Evolutionary conservation across 2,113 vertebrate genomes (phyloP), one percentile per base, ranked within the genome.

Genomic region (Herpailurus yagouaroundi): DNA sequence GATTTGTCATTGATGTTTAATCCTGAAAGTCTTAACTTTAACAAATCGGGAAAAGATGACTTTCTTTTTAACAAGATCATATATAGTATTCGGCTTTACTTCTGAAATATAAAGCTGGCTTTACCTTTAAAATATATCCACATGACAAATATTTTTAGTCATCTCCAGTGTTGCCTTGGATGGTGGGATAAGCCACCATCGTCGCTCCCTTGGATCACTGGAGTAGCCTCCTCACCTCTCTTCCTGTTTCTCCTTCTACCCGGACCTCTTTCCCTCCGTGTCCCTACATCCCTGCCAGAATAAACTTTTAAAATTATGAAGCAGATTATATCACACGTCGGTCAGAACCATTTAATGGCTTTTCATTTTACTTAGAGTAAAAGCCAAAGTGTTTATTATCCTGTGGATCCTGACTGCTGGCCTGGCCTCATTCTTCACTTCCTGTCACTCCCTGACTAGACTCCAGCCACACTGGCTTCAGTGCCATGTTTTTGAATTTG

Each of bases 1-100:
- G 71, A 68, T 94, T 90, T 82, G 86, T 95, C 38, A 36, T 38
- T 38, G 57, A 38, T 94, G 45, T 79, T 89, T 64, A 71, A 89
- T 57, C 9, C 15, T 60, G 82, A 57, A 77, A 21, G 3, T 89
- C 52, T 77, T 85, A 76, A 86, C 10, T 89, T 76, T 50, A 63
- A 81, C 11, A 73, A 80, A 69, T n/a, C 81, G 1, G 4, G 38
- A 81, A 79, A 84, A 85, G 21, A 33, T 16, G 31, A 38, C 36
- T 81, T 57, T 79, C 19, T 95, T 86, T 45, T 57, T 41, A 50
- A 41, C 19, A 93, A 64, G 10, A 6, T 55, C 0, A 23, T 90
- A 33, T 85, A 50, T n/a, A 81, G 5, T 94, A 71, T 86, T 89
- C 89, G 68, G 11, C 41, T 96, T 81, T 71, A 74, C 3, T 31